Evolutionary conservation across 35 echinoderm and acorn worm species (phyloP).

Genomic region (Hemicentrotus pulcherrimus): DNA sequence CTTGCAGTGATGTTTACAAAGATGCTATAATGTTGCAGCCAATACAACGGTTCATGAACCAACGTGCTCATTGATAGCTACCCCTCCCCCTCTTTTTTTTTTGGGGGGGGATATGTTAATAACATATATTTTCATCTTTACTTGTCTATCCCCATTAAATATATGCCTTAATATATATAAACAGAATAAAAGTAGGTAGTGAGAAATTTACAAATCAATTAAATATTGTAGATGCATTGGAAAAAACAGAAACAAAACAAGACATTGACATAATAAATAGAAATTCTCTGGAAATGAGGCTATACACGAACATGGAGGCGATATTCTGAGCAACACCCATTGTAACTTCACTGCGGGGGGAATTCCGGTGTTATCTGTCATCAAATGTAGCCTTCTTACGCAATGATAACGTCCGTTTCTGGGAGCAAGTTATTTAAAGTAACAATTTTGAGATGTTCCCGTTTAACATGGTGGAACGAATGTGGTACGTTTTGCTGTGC

Average conservation of each 20-base stretch:
- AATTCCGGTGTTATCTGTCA: neutral
- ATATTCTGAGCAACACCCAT: neutral
- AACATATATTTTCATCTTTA: too few species aligned
- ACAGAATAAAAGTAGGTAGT: too few species aligned
- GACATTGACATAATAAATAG: neutral
- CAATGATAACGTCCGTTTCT: neutral
- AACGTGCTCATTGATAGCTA: too few species aligned
- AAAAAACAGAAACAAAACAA: neutral
- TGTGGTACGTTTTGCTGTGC: slow-evolving; percentile 40
- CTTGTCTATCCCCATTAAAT: too few species aligned
- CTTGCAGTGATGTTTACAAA: too few species aligned
- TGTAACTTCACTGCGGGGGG: neutral
- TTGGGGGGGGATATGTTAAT: too few species aligned
- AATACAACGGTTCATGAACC: too few species aligned
- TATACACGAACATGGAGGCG: neutral
- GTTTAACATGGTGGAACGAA: slow-evolving; percentile 7
- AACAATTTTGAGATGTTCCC: slow-evolving; percentile 14
- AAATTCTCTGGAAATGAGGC: neutral
- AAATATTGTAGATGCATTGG: too few species aligned
- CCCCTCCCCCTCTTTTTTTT: too few species aligned
- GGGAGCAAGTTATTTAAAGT: neutral
- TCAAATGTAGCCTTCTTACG: neutral
- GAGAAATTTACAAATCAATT: too few species aligned
- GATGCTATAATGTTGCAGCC: too few species aligned
- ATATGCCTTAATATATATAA: too few species aligned